Conservation (phyloP, 2,797 vertebrate genomes). For the Adelosebastes latens region DNA sequence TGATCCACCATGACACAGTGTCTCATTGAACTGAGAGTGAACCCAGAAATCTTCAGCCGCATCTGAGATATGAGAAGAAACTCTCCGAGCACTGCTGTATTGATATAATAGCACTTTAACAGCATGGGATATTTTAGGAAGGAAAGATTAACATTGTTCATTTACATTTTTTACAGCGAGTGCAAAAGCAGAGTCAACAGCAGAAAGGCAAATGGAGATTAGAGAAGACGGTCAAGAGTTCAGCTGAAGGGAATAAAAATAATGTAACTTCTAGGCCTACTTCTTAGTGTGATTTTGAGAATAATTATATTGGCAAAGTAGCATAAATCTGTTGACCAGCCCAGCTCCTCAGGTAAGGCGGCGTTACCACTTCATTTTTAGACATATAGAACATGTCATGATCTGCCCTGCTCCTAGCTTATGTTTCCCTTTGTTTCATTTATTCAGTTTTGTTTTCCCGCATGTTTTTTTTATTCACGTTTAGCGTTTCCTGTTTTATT, state of each 20-base stretch:
- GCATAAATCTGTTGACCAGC: not conserved
- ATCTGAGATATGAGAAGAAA: not conserved
- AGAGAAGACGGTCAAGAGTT: not conserved
- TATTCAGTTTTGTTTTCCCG: not conserved
- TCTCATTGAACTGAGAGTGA: constrained; percentile 21
- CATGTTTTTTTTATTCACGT: not conserved
- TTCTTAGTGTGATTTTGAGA: not conserved
- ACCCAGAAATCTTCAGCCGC: not conserved
- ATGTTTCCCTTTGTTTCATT: not conserved
- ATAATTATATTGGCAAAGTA: not conserved
- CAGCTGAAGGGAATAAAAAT: not conserved
- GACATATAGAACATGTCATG: no score
- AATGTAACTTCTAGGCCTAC: not conserved
- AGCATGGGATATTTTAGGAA: not conserved
- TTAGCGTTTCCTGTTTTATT: not conserved
- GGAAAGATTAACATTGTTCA: not conserved
- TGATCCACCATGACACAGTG: constrained; percentile 7
- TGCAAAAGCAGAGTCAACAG: not conserved
- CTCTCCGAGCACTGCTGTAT: not conserved
- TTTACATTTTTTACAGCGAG: not conserved
- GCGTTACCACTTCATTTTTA: no score
- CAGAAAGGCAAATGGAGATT: not conserved
- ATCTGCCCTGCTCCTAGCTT: no score
- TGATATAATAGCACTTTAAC: not conserved
- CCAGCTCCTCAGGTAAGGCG: not conserved